phyloP scores from a whole-genome alignment of 1,140 invertebrate genomes.

The Bombus consobrinus region DNA sequence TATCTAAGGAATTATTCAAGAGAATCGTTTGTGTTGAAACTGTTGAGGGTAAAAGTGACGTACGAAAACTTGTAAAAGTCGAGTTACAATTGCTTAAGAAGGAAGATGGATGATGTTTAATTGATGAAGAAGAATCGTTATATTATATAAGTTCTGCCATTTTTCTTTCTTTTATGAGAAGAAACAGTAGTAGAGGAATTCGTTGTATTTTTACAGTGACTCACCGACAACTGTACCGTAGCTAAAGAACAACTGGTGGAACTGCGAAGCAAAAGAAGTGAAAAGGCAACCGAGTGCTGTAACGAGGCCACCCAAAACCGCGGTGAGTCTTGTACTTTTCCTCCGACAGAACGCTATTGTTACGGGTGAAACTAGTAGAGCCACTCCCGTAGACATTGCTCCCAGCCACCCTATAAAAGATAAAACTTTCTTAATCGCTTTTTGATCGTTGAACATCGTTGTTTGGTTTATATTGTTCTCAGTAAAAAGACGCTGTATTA shows the following conservation, averaged over 20 bases:
- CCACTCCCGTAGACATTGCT: constrained; percentile 91
- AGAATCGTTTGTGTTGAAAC: not conserved
- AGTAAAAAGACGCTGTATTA: too few species aligned
- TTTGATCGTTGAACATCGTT: not conserved
- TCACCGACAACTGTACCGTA: constrained; percentile 87
- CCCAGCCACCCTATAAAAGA: constrained; percentile 91
- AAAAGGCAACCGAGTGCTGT: constrained; percentile 94
- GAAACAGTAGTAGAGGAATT: not conserved
- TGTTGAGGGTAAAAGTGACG: not conserved
- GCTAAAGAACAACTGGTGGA: constrained; percentile 95
- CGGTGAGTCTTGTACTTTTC: constrained; percentile 93
- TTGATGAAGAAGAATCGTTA: not conserved
- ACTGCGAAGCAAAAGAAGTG: constrained; percentile 93
- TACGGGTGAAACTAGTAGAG: constrained; percentile 91
- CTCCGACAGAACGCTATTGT: constrained; percentile 93
- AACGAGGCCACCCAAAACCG: constrained; percentile 93
- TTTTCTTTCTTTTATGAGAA: not conserved
- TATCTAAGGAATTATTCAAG: not conserved
- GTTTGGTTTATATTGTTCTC: too few species aligned
- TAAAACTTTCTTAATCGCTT: constrained; percentile 34
- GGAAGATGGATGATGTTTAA: not conserved
- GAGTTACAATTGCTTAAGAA: not conserved
- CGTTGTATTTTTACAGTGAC: constrained; percentile 11
- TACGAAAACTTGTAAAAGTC: not conserved
- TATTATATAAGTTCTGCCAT: too few species aligned